Conservation (phyloP, 2,888 invertebrate genomes). For the Rapana venosa region DNA sequence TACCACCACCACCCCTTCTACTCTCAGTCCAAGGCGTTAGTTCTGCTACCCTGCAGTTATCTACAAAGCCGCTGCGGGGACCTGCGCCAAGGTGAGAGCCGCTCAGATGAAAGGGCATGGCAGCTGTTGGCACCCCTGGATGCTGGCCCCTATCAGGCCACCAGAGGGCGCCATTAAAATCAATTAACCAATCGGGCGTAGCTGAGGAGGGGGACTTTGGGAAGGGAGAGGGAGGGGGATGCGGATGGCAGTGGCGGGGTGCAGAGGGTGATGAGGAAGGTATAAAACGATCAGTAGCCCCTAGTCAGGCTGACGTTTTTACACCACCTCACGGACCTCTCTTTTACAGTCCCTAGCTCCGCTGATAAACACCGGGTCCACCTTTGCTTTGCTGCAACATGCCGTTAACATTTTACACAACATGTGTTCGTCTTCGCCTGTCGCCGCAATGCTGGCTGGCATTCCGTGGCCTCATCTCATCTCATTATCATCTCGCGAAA, state of each 20-base stretch:
- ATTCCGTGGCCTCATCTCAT: too few species aligned
- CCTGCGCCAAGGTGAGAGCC: background rate
- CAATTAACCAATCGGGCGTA: constrained; percentile 34
- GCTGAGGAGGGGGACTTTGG: background rate
- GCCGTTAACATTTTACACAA: background rate
- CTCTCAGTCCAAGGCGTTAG: background rate
- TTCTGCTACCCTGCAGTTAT: background rate
- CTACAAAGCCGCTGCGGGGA: background rate
- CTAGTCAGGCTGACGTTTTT: background rate
- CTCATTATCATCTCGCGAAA: too few species aligned
- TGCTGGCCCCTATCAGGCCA: constrained; percentile 4
- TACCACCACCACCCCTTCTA: background rate
- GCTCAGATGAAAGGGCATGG: background rate
- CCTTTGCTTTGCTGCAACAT: background rate
- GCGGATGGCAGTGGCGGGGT: background rate
- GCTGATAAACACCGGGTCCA: background rate
- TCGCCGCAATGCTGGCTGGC: background rate
- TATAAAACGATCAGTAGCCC: constrained; percentile 16
- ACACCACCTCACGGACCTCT: background rate
- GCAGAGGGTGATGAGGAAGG: background rate
- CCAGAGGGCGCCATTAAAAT: constrained; percentile 31
- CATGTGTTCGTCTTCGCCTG: background rate
- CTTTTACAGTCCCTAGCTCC: background rate
- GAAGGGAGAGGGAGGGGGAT: background rate
- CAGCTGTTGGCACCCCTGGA: constrained; percentile 35